A percentile compares a stretch with the other conserved stretches of the same genome.
These are phyloP conservation scores for Microcebus tavaratra DNA, from an alignment of 2,113 vertebrate genomes.

Conservation along the genomic window DNA sequence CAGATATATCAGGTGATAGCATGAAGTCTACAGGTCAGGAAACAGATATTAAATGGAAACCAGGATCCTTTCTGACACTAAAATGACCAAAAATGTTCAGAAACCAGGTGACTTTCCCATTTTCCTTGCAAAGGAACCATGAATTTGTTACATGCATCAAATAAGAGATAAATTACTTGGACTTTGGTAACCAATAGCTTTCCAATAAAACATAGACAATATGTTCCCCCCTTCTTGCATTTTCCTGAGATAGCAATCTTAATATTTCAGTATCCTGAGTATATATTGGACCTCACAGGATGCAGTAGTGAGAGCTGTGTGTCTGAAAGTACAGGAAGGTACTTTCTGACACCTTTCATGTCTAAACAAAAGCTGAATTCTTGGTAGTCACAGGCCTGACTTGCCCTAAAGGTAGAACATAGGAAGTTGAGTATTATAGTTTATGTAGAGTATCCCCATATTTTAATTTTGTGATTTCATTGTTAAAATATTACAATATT, in stretches of 20 bases:
- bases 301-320: not conserved
- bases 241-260: not conserved
- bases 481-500: conserved; percentile 17
- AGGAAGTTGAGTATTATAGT: not conserved
- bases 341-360: conserved; percentile 58
- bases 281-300: not conserved
- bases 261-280: not conserved
- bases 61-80: not conserved
- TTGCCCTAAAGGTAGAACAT: conserved; percentile 51
- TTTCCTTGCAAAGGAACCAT: not conserved
- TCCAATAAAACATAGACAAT: not conserved
- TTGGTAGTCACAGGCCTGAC: not conserved
- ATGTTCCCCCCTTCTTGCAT: not conserved
- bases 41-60: not conserved
- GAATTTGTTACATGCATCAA: not conserved
- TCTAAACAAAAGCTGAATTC: conserved; percentile 71
- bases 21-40: not conserved
- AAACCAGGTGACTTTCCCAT: not conserved
- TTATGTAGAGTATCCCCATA: conserved; percentile 43
- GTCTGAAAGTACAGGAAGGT: conserved; percentile 49
- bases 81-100: not conserved
- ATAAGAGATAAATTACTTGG: not conserved
- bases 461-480: conserved; percentile 54
- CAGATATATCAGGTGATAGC: not conserved
- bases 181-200: not conserved